Percentiles rank a stretch among this genome's conserved stretches.
phyloP scores from a whole-genome alignment of 2,797 vertebrate genomes.

The Macroramphosus scolopax region DNA sequence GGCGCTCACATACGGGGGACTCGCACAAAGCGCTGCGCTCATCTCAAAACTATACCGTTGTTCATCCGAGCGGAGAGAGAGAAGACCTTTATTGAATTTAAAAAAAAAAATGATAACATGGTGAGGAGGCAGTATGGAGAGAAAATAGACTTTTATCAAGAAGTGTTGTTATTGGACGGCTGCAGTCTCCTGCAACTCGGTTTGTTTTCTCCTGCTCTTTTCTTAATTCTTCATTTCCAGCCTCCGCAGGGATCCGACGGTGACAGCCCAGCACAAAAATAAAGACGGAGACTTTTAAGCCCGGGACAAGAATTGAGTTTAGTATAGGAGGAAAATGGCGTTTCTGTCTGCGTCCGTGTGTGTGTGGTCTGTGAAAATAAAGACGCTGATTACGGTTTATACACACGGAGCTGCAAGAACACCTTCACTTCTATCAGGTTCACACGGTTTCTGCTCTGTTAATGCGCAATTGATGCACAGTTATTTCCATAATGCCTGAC shows the following conservation, averaged over 20 bases:
- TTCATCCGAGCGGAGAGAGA: slow-evolving; percentile 45
- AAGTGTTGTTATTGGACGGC: slow-evolving; percentile 72
- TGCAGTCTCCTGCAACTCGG: slow-evolving; percentile 51
- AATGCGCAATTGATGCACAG: slow-evolving; percentile 5
- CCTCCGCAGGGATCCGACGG: slow-evolving; percentile 51
- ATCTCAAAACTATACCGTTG: slow-evolving; percentile 57
- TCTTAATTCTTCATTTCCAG: slow-evolving; percentile 73
- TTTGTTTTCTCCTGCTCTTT: slow-evolving; percentile 59
- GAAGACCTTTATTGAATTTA: slow-evolving; percentile 70
- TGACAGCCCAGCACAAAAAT: slow-evolving; percentile 42
- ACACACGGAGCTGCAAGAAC: no score
- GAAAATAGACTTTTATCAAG: slow-evolving; percentile 76
- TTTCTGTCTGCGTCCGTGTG: neutral
- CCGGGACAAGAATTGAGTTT: slow-evolving; percentile 25
- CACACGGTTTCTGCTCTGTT: neutral
- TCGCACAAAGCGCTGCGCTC: slow-evolving; percentile 43
- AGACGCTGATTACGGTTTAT: no score
- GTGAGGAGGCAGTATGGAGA: slow-evolving; percentile 61
- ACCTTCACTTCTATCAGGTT: no score
- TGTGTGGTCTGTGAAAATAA: no score
- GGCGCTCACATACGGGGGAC: slow-evolving; percentile 37
- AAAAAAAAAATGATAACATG: slow-evolving; percentile 71
- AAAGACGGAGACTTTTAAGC: slow-evolving; percentile 12
- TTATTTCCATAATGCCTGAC: slow-evolving; percentile 18
- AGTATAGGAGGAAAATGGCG: slow-evolving; percentile 6